Base-by-base conservation (phyloP, 2,888 invertebrate genomes). In the Pseudoips prasinana region DNA sequence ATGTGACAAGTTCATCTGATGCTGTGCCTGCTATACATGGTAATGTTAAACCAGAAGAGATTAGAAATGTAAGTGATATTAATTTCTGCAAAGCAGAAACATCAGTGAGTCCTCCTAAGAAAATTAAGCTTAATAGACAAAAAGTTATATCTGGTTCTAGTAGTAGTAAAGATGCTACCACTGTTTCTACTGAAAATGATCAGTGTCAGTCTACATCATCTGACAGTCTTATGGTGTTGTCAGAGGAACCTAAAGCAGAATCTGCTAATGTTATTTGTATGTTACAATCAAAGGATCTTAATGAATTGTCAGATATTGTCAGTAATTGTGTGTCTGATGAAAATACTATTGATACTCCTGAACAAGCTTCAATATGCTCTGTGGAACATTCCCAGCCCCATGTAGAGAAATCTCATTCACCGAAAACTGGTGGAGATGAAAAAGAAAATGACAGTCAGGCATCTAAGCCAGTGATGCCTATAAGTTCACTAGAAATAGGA, bases 11-110 rank as follows among this genome's bases (percentile, higher is more conserved):
- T 69, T 88, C 88, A 26, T 88, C 88, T 26, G 88, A 88, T 67
- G 77, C 81, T 48, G 73, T 87, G 56, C 60, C 73, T 51, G 57
- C 61, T 64, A 59, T 71, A 68, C 70, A 77, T 65, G 75, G 73
- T 79, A 80, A 73, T 73, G 62, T 70, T 57, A 82, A 77, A 60
- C 73, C 74, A 60, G 78, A 83, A 71, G 81, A 82, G 72, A 79
- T 76, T 80, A 83, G 77, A 73, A 79, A 74, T 73, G 58, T 84
- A 75, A 84, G 77, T 73, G 86, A 84, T 73, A 69, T 82, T 64
- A 86, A 77, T 79, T 71, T 86, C 74, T 85, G 86, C 78, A 81
- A 84, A 83, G 85, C 87, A 73, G 88, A 88, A 73, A 81, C 84
- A 33, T 84, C 86, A 35, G 61, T 74, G 46, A 76, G 73, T 77